Percentiles rank a stretch among this genome's conserved stretches.
Conservation (phyloP, 2,888 invertebrate species). For the Ctena decussata region DNA sequence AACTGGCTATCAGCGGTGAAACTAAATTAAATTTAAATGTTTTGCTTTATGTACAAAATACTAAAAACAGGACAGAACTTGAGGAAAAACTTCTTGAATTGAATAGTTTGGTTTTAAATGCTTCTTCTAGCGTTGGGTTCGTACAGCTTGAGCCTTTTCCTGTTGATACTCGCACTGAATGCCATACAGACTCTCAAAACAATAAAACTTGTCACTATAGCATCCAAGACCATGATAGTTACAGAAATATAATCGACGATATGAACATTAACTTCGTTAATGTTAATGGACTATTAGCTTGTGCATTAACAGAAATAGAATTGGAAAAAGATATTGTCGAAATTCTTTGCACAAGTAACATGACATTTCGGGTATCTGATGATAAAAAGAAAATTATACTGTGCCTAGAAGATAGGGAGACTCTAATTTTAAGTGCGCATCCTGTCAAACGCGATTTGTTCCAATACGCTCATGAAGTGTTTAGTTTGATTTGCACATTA, state of each 20-base stretch:
- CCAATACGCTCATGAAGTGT: neutral
- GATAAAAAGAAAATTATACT: neutral
- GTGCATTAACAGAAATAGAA: neutral
- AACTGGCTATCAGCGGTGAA: neutral
- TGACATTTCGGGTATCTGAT: neutral
- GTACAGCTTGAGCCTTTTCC: neutral
- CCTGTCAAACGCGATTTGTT: neutral
- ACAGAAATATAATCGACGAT: neutral
- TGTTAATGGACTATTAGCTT: neutral
- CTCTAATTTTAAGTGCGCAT: neutral
- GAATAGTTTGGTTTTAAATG: neutral
- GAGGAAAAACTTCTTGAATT: neutral
- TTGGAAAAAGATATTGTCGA: neutral
- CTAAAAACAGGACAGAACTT: neutral
- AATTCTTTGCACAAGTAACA: neutral
- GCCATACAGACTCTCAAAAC: neutral
- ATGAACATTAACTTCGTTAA: neutral
- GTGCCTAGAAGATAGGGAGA: neutral
- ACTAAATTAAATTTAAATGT: neutral
- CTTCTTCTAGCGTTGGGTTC: no score
- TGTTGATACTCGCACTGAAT: neutral
- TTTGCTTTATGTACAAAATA: neutral
- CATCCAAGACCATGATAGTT: neutral
- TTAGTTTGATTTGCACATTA: constrained; percentile 36
- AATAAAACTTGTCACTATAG: no score